phyloP scores from a whole-genome alignment of 2,888 invertebrate species.

The Sclerodermus sp. region DNA sequence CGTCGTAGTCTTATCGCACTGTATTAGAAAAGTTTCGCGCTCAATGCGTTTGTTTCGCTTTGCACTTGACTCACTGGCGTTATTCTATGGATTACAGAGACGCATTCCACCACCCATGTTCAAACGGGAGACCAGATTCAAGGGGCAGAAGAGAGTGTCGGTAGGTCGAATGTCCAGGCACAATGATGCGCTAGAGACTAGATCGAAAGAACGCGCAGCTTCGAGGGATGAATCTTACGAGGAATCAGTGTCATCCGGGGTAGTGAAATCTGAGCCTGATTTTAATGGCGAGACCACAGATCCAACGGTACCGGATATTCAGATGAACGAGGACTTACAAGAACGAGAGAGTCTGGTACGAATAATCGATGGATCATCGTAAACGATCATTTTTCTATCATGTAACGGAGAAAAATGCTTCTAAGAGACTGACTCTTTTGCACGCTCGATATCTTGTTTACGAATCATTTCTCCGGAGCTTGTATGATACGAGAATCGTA shows the following conservation, averaged over 20 bases:
- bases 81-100: constrained; percentile 23
- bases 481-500: no score
- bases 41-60: not conserved
- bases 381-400: no score
- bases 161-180: constrained; percentile 47
- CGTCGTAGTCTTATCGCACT: not conserved
- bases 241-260: constrained; percentile 8
- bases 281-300: constrained; percentile 38
- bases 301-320: constrained; percentile 43
- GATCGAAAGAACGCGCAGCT: constrained; percentile 21
- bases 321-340: constrained; percentile 41
- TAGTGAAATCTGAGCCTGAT: constrained; percentile 31
- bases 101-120: constrained; percentile 48
- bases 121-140: constrained; percentile 57
- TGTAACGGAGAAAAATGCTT: no score
- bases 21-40: not conserved
- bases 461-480: no score
- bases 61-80: not conserved
- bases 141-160: constrained; percentile 58
- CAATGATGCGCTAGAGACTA: constrained; percentile 24
- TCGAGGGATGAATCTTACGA: constrained; percentile 21
- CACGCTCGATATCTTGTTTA: no score
- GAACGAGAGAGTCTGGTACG: constrained; percentile 35
- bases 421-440: no score
- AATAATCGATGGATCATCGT: no score